phyloP scores from a whole-genome alignment of 2,888 invertebrate genomes.

The Amblyteles armatorius region DNA sequence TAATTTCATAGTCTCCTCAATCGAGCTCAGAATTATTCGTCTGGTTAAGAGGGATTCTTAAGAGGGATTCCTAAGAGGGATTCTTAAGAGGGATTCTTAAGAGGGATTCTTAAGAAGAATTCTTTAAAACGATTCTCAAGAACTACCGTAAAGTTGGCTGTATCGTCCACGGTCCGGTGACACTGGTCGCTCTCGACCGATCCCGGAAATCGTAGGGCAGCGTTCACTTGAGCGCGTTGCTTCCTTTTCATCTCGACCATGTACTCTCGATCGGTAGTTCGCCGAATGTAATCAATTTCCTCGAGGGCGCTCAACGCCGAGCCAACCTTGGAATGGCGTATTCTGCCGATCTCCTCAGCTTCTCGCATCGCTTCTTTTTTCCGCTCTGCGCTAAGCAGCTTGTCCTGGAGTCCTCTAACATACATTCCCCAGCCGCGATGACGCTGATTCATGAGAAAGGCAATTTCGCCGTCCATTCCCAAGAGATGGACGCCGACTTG shows the following conservation, averaged over 20 bases:
- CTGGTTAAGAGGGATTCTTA: no score
- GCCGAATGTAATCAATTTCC: conserved; percentile 82
- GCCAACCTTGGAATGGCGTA: conserved; percentile 81
- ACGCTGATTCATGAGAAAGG: conserved; percentile 80
- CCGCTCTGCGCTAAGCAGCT: conserved; percentile 74
- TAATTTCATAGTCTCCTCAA: not conserved
- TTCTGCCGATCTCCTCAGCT: conserved; percentile 78
- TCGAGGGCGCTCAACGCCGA: conserved; percentile 81
- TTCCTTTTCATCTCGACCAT: conserved; percentile 78
- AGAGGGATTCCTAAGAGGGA: no score
- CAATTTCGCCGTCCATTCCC: conserved; percentile 81
- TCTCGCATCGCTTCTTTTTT: conserved; percentile 81
- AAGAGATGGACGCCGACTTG: conserved; percentile 80
- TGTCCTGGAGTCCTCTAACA: conserved; percentile 80
- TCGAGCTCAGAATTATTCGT: not conserved
- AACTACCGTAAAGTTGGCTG: conserved; percentile 74
- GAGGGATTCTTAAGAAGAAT: not conserved
- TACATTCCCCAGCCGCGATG: conserved; percentile 81
- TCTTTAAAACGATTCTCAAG: not conserved
- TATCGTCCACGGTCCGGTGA: conserved; percentile 73
- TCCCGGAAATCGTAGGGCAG: conserved; percentile 69
- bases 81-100: no score
- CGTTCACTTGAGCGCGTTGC: conserved; percentile 71
- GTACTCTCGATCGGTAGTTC: conserved; percentile 83
- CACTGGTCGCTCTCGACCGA: conserved; percentile 59